Base-by-base conservation (phyloP, 2,113 vertebrate species). In the Gyps fulvus region DNA sequence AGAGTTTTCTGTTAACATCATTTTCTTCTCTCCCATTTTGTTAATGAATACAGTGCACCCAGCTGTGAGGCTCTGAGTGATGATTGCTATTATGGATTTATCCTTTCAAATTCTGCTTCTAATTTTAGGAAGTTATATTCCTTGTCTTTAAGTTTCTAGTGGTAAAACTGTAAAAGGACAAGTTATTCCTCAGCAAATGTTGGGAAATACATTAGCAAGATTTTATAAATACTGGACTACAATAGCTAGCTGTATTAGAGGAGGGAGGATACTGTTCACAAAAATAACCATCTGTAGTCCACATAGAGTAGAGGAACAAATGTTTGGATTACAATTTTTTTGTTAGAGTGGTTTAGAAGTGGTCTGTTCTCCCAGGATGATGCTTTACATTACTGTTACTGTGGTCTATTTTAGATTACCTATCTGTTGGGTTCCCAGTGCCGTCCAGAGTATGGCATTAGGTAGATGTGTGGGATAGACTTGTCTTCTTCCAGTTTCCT, bases 131-230 rank as follows among this genome's bases (percentile, higher is more conserved):
- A 93, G 57, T 90, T 71, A 5, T 65, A 61, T 82, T 95, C 25
- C 34, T 62, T 10, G 0, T 82, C 61, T 90, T 59, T 73, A 90
- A 74, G 27, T 87, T 95, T 93, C 69, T 72, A 19, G 26, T 38
- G 18, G 49, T 76, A 47, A 65, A 94, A 79, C 89, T 97, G 86
- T 93, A 95, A 95, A 95, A 92, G 81, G 87, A 69, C 36, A 95
- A 89, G 70, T 76, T 91, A 79, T 54, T 92, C 49, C 31, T 91
- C 58, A 87, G 52, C 3, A 4, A 32, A 34, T 87, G 43, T 65
- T 89, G 66, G 40, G 66, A 89, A 91, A 79, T 71, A 49, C 13
- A 54, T 15, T 57, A 72, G 71, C 80, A 80, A n/a, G 43, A 57
- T 63, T 78, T 83, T 86, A 43, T 90, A 87, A 90, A 50, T 83